Evolutionary conservation across 2,888 invertebrate genomes (phyloP).

Genomic region (Rhopalosiphum nymphaeae): DNA sequence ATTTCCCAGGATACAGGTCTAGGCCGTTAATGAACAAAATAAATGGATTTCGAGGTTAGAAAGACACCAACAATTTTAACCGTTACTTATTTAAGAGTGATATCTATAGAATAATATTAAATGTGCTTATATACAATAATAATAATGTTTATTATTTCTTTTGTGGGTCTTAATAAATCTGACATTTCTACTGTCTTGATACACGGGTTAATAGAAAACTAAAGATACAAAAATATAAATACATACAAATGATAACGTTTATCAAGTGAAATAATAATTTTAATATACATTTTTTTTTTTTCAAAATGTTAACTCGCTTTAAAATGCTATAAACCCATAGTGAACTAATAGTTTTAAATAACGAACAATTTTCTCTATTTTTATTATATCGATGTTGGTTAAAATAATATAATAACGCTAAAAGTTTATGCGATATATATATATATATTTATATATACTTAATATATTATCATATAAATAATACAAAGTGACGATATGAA

Average conservation of each 20-base stretch:
- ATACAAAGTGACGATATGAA: not conserved
- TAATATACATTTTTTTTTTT: not conserved
- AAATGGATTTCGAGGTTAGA: not conserved
- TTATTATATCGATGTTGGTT: not conserved
- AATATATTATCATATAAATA: not conserved
- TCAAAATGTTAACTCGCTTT: not conserved
- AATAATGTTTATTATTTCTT: not conserved
- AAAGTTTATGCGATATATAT: not conserved
- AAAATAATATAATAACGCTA: not conserved
- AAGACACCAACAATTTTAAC: not conserved
- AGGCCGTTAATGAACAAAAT: not conserved
- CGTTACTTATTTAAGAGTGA: not conserved
- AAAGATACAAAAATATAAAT: not conserved
- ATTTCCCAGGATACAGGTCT: constrained; percentile 31
- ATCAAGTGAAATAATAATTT: not conserved
- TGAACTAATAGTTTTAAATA: not conserved
- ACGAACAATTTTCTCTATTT: not conserved
- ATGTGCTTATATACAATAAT: not conserved
- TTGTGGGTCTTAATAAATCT: not conserved
- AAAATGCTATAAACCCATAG: not conserved
- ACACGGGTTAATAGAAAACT: not conserved
- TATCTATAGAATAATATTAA: not conserved
- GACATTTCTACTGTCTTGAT: not conserved
- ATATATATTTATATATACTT: not conserved
- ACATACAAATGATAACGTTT: not conserved